Evolutionary conservation across 2,797 vertebrate species (phyloP).

Genomic region (Argyrosomus regius): DNA sequence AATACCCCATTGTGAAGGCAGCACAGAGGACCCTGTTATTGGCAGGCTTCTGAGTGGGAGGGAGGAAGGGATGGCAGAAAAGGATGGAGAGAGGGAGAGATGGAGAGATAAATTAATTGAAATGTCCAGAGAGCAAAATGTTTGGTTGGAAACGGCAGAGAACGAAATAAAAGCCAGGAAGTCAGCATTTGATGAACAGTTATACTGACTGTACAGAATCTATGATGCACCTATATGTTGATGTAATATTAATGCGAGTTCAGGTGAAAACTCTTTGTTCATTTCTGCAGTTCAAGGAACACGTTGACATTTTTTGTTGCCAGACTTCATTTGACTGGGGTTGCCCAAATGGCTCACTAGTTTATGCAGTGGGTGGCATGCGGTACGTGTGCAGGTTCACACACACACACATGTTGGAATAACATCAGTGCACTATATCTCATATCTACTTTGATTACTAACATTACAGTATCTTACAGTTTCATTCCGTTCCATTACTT

Average conservation of each 20-base stretch:
- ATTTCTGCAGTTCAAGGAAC: too few relatives aligned
- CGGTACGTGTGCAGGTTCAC: too few relatives aligned
- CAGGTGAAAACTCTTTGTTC: not conserved
- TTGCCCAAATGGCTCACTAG: too few relatives aligned
- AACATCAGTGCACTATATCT: too few relatives aligned
- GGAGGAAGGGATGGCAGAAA: conserved; percentile 21
- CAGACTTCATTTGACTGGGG: too few relatives aligned
- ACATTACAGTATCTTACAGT: too few relatives aligned
- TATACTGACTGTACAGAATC: not conserved
- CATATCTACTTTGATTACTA: too few relatives aligned
- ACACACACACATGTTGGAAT: too few relatives aligned
- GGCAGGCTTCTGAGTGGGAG: conserved; percentile 69
- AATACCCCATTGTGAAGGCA: conserved; percentile 77
- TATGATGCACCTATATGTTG: not conserved
- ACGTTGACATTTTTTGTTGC: conserved; percentile 4
- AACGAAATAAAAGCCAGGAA: conserved; percentile 10
- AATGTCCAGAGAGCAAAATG: conserved; percentile 38
- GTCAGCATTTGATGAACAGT: not conserved
- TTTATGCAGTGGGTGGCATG: too few relatives aligned
- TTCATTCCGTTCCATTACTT: too few relatives aligned
- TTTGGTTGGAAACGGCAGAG: conserved; percentile 24
- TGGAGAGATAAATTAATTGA: conserved; percentile 40
- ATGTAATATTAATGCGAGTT: not conserved
- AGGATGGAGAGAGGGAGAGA: conserved; percentile 43
- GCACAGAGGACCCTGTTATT: conserved; percentile 81